Conservation (phyloP, 1,140 invertebrate genomes). For the Belonocnema kinseyi region DNA sequence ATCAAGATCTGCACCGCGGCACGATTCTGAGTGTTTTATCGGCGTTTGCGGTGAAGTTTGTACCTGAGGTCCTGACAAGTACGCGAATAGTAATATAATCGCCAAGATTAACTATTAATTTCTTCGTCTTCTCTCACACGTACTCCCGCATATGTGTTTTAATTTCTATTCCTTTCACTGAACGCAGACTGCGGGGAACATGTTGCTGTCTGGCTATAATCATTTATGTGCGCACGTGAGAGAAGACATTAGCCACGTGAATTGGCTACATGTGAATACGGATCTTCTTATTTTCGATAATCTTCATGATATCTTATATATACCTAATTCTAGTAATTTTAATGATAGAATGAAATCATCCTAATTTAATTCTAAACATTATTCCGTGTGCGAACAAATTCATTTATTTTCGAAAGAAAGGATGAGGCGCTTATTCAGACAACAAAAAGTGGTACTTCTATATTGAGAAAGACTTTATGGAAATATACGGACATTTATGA, state of each 20-base stretch:
- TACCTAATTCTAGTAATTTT: too few relatives aligned
- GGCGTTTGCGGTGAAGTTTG: constrained; percentile 19
- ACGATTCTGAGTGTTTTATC: constrained; percentile 21
- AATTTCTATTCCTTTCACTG: constrained; percentile 12
- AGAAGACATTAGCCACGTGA: neutral
- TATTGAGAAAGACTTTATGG: too few relatives aligned
- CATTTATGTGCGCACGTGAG: neutral
- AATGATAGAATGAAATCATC: too few relatives aligned
- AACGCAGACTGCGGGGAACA: neutral
- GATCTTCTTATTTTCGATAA: too few relatives aligned
- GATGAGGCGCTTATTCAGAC: too few relatives aligned
- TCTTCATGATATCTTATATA: too few relatives aligned
- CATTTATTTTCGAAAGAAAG: too few relatives aligned
- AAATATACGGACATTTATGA: too few relatives aligned
- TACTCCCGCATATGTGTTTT: constrained; percentile 26
- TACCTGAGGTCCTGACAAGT: constrained; percentile 4
- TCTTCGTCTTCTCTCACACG: constrained; percentile 6
- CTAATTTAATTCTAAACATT: too few relatives aligned
- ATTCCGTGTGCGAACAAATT: too few relatives aligned
- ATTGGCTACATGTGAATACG: neutral
- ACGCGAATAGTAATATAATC: constrained; percentile 25
- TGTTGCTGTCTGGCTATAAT: constrained; percentile 17
- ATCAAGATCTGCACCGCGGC: constrained; percentile 17
- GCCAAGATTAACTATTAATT: constrained; percentile 21
- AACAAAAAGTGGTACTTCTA: too few relatives aligned